Conservation (phyloP, 2,797 vertebrate genomes). For the Sternarchorhynchus goeldii region DNA sequence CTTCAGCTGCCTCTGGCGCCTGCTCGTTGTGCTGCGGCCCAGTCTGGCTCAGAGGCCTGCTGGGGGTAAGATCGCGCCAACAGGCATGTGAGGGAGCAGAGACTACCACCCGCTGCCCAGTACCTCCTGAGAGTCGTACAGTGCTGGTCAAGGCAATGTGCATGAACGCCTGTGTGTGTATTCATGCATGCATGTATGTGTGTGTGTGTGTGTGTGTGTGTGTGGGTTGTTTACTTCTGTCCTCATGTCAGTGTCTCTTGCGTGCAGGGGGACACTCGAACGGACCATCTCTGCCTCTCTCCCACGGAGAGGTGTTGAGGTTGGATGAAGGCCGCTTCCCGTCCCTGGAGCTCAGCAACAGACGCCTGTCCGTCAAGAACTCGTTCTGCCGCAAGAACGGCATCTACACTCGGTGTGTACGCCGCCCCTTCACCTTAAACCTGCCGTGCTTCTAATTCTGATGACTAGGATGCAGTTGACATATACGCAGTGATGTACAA, state of each 20-base stretch:
- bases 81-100: slow-evolving; percentile 19
- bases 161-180: not conserved
- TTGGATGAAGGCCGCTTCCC: slow-evolving; percentile 96
- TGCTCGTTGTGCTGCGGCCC: slow-evolving; percentile 59
- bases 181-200: not conserved
- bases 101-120: slow-evolving; percentile 31
- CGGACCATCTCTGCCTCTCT: slow-evolving; percentile 88
- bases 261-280: slow-evolving; percentile 82
- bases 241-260: not conserved
- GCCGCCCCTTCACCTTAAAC: not conserved
- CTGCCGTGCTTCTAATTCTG: not conserved
- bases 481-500: not conserved
- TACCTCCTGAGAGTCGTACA: slow-evolving; percentile 37
- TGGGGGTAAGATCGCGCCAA: slow-evolving; percentile 49
- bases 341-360: slow-evolving; percentile 93
- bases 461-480: not conserved
- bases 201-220: not conserved
- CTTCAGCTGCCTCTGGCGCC: slow-evolving; percentile 35
- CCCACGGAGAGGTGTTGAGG: slow-evolving; percentile 94
- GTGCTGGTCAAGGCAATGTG: not conserved
- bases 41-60: slow-evolving; percentile 26
- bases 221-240: not conserved
- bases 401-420: slow-evolving; percentile 89
- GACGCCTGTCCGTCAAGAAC: slow-evolving; percentile 94
- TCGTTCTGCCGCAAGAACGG: slow-evolving; percentile 97